phyloP scores from a whole-genome alignment of 2,888 invertebrate species.

The Drosophila infuscata region DNA sequence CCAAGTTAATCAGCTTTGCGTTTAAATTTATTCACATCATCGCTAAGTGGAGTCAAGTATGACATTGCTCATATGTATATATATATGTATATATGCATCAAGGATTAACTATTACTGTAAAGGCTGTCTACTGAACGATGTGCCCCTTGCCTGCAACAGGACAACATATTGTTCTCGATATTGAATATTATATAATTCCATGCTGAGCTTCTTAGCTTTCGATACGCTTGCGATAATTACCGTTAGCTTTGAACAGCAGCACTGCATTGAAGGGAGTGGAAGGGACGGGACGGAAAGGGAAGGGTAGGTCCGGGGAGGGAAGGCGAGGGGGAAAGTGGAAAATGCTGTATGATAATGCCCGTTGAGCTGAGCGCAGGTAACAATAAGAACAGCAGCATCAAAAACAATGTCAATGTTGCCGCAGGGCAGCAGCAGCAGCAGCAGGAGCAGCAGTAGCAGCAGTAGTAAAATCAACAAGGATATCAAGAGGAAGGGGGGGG shows the following conservation, averaged over 20 bases:
- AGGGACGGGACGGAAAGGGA: neutral
- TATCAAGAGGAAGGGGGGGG: conserved; percentile 6
- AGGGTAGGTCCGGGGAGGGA: neutral
- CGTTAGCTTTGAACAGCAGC: neutral
- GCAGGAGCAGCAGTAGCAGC: conserved; percentile 15
- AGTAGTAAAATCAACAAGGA: conserved; percentile 41
- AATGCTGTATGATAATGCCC: conserved; percentile 32
- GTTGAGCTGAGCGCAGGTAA: conserved; percentile 30
- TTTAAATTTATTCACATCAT: neutral
- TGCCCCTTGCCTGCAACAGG: neutral
- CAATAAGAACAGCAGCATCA: conserved; percentile 23
- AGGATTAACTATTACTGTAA: neutral
- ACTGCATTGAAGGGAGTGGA: neutral
- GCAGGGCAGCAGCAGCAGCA: conserved; percentile 29
- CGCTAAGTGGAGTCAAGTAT: neutral
- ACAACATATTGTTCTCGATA: neutral
- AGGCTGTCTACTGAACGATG: neutral
- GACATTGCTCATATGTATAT: no score
- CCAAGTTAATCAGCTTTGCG: neutral
- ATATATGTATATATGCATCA: neutral
- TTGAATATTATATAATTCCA: neutral
- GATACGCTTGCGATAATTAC: neutral
- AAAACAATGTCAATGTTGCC: conserved; percentile 28
- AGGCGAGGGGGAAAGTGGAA: neutral
- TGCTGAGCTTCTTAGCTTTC: neutral